These are phyloP conservation scores for Synergus laeviventris DNA, from an alignment of 2,888 invertebrate genomes.

Conservation along the genomic window DNA sequence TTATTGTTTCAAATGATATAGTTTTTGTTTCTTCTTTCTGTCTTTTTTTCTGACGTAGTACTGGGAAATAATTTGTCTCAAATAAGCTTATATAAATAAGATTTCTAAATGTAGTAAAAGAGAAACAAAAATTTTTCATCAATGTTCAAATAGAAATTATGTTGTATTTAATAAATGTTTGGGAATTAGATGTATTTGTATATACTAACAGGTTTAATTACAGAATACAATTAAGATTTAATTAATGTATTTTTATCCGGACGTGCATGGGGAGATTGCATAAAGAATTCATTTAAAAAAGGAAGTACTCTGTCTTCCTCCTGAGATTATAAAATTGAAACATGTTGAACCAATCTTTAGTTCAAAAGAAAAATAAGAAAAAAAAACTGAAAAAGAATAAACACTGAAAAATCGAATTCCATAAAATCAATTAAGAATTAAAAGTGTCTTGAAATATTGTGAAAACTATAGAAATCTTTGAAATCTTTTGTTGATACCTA, in stretches of 20 bases:
- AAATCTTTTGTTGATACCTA: no score
- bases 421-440: no score
- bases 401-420: no score
- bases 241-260: neutral
- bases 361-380: no score
- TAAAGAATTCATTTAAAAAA: neutral
- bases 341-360: neutral
- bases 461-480: no score
- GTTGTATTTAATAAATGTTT: neutral
- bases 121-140: no score
- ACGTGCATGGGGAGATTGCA: neutral
- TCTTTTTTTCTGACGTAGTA: neutral
- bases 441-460: no score
- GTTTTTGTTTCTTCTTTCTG: neutral
- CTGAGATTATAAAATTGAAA: neutral
- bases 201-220: neutral
- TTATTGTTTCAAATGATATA: neutral
- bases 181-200: neutral
- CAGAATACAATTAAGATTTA: neutral
- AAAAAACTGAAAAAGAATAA: neutral
- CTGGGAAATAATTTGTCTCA: neutral
- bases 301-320: neutral
- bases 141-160: neutral
- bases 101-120: no score
- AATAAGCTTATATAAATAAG: neutral